Base-by-base conservation (phyloP, 1,140 invertebrate genomes). In the Orchestia grillus region DNA sequence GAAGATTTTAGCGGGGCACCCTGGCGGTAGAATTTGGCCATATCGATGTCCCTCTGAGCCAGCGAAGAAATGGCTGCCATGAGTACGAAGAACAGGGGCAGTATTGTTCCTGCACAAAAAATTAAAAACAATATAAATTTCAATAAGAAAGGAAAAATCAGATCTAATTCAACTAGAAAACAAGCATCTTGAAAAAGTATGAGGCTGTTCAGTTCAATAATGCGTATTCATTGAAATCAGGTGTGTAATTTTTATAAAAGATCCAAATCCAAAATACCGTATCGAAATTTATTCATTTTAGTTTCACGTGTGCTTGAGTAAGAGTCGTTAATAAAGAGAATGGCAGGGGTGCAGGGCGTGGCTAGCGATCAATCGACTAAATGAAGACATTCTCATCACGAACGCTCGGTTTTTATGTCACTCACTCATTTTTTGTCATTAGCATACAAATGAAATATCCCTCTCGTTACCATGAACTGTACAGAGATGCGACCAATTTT, bases 21-120 rank as follows among this genome's bases (percentile, higher is more conserved):
- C 41, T 91, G 45, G 40, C 95, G 40, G 43, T 36, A 47, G 95
- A 95, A 90, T 87, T 90, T 95, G 41, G 96, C 96, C 96, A 96
- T 96, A 42, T 96, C 96, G 4, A 94, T 44, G 19, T 8, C 41
- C 36, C 43, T 1, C 92, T 47, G 92, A 42, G 92, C 44, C 16
- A 47, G 44, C 11, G 44, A 44, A 45, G 92, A 44, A 44, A 47
- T 19, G 0, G 44, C 92, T n/a, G 36, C 44, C 92, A 94, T 11
- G 44, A 94, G 92, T 41, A 90, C 88, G 41, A 94, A 45, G 4
- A 44, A n/a, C 44, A 94, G 44, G 11, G 44, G 44, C 92, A 94
- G 43, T 44, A 19, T 47, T 40, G 6, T 47, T 47, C 44, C 92
- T 94, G 92, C 92, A 94, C 43, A 44, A 94, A 47, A 94, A 94